Evolutionary conservation across 2,888 invertebrate species (phyloP), one percentile per base, ranked within the genome.

Genomic region (Epirrhoe alternata): DNA sequence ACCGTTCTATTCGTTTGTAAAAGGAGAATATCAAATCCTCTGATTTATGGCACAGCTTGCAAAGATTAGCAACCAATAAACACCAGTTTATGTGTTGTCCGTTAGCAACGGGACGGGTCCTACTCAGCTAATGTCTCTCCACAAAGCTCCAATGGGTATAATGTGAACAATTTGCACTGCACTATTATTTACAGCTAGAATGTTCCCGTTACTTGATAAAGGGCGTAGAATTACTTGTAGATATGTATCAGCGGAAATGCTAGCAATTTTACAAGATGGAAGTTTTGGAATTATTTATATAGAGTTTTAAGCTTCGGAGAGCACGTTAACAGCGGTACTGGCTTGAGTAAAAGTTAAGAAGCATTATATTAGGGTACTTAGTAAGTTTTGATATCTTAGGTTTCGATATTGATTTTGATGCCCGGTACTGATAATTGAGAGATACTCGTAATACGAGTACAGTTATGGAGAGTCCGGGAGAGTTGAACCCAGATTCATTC

Each of bases 161-260:
- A 67, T 68, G 65, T 54, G 68, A 73, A 65, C 69, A 70, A 71
- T 69, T 73, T 71, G 71, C 69, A 69, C 60, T 59, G 50, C 51
- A 58, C 54, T 47, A 74, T 78, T 82, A 80, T 85, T 84, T 83
- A 72, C 68, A 70, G 71, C 66, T 70, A 82, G 80, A 82, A 79
- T 78, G 77, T 61, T 74, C 80, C 87, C 85, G 87, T 86, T 86
- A 85, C 65, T 77, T 68, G 64, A 70, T 70, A 70, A 64, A 69
- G 66, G 70, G 58, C 31, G 58, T 42, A 51, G 38, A 59, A 38
- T 59, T 47, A 45, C 6, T 33, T 59, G 35, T 59, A 42, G 51
- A n/a, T 50, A 14, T 14, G 38, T 38, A 52, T 59, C 51, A 51
- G 30, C 51, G 42, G 42, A 42, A 59, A 59, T 51, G 31, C 33